Evolutionary conservation across 2,888 invertebrate species (phyloP).

Genomic region (Camptogramma bilineatum): DNA sequence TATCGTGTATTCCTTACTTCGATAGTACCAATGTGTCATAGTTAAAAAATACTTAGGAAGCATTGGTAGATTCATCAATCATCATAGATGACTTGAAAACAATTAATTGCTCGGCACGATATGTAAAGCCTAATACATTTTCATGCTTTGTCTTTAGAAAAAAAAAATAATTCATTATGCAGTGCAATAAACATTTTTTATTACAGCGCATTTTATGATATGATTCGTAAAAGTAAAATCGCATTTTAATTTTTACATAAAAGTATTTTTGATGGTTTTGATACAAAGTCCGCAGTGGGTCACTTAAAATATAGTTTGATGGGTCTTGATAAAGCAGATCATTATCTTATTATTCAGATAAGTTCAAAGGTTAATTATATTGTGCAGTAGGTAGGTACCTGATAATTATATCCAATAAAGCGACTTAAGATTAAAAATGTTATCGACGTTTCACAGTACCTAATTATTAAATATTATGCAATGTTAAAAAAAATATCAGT

Average conservation of each 20-base stretch:
- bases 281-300: not conserved
- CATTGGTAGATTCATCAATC: too few relatives aligned
- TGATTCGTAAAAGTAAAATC: too few relatives aligned
- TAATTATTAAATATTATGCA: not conserved
- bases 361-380: constrained; percentile 18
- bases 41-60: too few relatives aligned
- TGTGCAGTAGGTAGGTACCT: constrained; percentile 3
- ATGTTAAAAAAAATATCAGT: not conserved
- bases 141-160: too few relatives aligned
- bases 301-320: not conserved
- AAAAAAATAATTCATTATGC: too few relatives aligned
- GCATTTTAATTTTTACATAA: not conserved
- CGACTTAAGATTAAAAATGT: not conserved
- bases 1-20: too few relatives aligned
- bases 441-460: not conserved
- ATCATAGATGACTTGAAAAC: too few relatives aligned
- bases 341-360: not conserved
- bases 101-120: too few relatives aligned
- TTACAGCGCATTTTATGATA: too few relatives aligned
- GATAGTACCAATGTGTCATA: too few relatives aligned
- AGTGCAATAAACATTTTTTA: too few relatives aligned
- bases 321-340: not conserved
- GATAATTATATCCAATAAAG: constrained; percentile 15
- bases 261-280: not conserved
- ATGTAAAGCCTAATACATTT: too few relatives aligned